phyloP scores from a whole-genome alignment of 1,140 invertebrate genomes.

The Diorhabda carinulata region DNA sequence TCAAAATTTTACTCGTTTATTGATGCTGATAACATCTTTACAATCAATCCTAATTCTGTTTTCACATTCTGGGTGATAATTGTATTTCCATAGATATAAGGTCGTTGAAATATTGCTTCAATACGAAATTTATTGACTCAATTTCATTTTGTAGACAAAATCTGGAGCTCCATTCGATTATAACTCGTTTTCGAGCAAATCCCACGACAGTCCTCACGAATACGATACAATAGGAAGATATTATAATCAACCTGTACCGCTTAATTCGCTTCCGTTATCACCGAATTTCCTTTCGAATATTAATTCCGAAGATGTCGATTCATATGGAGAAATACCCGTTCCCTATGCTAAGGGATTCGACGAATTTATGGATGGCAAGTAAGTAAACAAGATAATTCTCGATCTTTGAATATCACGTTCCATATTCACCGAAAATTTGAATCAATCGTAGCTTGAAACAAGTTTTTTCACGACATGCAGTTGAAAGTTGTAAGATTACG shows the following conservation, averaged over 20 bases:
- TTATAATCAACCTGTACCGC: slow-evolving; percentile 12
- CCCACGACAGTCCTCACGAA: slow-evolving; percentile 6
- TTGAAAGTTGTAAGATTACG: too few species aligned
- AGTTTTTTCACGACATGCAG: too few species aligned
- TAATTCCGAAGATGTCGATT: slow-evolving; percentile 12
- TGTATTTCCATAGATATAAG: too few species aligned
- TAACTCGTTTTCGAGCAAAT: slow-evolving; percentile 6
- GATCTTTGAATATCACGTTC: too few species aligned
- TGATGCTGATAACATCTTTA: too few species aligned
- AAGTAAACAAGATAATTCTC: neutral
- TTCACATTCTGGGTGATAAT: too few species aligned
- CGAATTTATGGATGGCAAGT: slow-evolving; percentile 3
- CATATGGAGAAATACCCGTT: neutral
- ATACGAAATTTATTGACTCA: too few species aligned
- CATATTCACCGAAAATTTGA: too few species aligned
- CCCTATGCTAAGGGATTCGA: slow-evolving; percentile 17
- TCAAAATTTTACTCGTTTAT: too few species aligned
- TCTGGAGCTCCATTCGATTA: neutral
- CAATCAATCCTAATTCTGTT: too few species aligned
- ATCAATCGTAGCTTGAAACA: too few species aligned
- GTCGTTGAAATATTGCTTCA: too few species aligned
- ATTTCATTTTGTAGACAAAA: slow-evolving; percentile 5
- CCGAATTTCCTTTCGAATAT: slow-evolving; percentile 11
- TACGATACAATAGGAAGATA: slow-evolving; percentile 15
- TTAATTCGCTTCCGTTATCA: slow-evolving; percentile 5